These are phyloP conservation scores for Therioaphis trifolii DNA, from an alignment of 2,888 invertebrate genomes.

Conservation along the genomic window DNA sequence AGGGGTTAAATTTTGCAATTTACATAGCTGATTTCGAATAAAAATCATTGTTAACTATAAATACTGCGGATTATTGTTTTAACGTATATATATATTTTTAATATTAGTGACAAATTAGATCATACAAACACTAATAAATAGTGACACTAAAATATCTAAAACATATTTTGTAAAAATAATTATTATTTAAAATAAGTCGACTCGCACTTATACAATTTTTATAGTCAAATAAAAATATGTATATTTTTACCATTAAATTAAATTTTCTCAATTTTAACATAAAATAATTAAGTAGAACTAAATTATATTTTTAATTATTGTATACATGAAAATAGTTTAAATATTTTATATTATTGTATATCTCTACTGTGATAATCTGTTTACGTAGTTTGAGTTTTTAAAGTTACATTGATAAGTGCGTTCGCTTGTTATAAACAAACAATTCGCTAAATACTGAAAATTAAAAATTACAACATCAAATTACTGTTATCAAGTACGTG, in stretches of 20 bases:
- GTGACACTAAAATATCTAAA: neutral
- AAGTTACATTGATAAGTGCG: neutral
- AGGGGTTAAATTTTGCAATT: neutral
- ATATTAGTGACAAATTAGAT: too few species aligned
- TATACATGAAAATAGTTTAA: neutral
- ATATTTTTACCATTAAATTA: neutral
- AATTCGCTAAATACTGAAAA: slow-evolving; percentile 1
- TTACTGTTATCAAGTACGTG: slow-evolving; percentile 14
- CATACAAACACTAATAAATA: too few species aligned
- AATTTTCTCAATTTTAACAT: neutral
- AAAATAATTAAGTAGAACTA: too few species aligned
- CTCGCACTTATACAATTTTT: neutral
- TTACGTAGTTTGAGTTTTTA: neutral
- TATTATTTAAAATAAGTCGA: neutral
- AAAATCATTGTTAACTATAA: neutral
- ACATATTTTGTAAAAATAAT: neutral
- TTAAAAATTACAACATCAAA: slow-evolving; percentile 1
- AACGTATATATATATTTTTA: too few species aligned
- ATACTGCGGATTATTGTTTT: neutral
- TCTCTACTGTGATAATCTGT: neutral
- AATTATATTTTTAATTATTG: too few species aligned
- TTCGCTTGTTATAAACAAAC: slow-evolving; percentile 23
- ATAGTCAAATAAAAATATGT: neutral
- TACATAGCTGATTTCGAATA: slow-evolving; percentile 5
- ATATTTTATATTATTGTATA: neutral